phyloP scores from a whole-genome alignment of 2,888 invertebrate genomes.

The Acrobasis suavella region DNA sequence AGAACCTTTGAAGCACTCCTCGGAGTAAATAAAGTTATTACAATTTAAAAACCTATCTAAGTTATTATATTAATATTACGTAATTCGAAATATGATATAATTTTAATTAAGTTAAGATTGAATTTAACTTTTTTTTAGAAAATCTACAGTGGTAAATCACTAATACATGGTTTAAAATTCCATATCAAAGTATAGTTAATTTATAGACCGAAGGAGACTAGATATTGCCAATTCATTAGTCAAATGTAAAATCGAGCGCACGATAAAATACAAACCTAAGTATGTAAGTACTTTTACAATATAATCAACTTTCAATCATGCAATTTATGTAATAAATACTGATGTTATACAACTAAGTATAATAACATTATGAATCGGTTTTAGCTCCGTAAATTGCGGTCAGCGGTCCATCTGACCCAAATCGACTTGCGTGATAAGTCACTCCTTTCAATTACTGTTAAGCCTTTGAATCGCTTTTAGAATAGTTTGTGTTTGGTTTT shows the following conservation, averaged over 20 bases:
- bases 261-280: not conserved
- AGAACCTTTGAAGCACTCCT: conserved; percentile 46
- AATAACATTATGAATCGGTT: conserved; percentile 2
- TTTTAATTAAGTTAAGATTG: not conserved
- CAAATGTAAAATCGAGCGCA: conserved; percentile 14
- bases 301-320: not conserved
- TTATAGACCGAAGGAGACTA: conserved; percentile 12
- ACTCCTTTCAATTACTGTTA: conserved; percentile 2
- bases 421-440: conserved; percentile 21
- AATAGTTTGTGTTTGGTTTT: not conserved
- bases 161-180: not conserved
- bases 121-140: not conserved
- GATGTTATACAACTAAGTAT: conserved; percentile 2
- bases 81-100: not conserved
- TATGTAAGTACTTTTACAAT: not conserved
- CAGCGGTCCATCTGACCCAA: conserved; percentile 20
- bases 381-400: conserved; percentile 6
- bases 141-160: not conserved
- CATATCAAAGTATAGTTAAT: not conserved
- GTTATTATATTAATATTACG: not conserved
- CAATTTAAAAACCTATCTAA: conserved; percentile 18
- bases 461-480: conserved; percentile 1
- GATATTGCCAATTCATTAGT: conserved; percentile 19
- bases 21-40: conserved; percentile 39
- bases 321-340: conserved; percentile 17